Evolutionary conservation across 2,113 vertebrate genomes (phyloP).

Genomic region (Coryphaenoides rupestris): DNA sequence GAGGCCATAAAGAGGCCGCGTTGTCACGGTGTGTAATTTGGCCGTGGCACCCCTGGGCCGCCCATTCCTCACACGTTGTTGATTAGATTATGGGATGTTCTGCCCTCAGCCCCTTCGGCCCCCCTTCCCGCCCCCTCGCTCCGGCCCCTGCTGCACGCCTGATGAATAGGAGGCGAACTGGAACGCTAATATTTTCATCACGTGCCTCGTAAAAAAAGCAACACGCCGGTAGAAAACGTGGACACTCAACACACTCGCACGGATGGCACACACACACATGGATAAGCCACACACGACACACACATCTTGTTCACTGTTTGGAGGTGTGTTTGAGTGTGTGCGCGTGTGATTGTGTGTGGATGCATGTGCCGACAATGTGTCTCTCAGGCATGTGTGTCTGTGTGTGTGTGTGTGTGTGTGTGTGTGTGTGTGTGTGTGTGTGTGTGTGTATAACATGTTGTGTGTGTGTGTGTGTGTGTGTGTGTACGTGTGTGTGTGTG

Average conservation of each 20-base stretch:
- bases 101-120: conserved; percentile 63
- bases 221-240: conserved; percentile 3
- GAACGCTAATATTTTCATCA: conserved; percentile 82
- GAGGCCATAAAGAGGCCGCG: conserved; percentile 83
- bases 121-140: conserved; percentile 70
- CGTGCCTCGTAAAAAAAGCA: conserved; percentile 62
- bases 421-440: neutral
- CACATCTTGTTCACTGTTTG: neutral
- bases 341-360: conserved; percentile 28
- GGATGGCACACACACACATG: conserved; percentile 7
- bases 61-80: conserved; percentile 93
- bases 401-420: neutral
- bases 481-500: conserved; percentile 35
- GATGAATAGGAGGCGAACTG: conserved; percentile 79
- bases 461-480: conserved; percentile 16
- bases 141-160: conserved; percentile 66
- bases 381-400: too few species aligned
- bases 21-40: conserved; percentile 98
- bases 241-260: neutral
- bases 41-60: conserved; percentile 83
- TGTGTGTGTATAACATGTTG: conserved; percentile 10
- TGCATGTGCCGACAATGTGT: too few species aligned
- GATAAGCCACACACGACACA: conserved; percentile 14
- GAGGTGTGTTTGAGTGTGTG: conserved; percentile 24
- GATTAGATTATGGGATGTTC: conserved; percentile 86